Evolutionary conservation across 1,140 invertebrate species (phyloP).

Genomic region (Lerema accius): DNA sequence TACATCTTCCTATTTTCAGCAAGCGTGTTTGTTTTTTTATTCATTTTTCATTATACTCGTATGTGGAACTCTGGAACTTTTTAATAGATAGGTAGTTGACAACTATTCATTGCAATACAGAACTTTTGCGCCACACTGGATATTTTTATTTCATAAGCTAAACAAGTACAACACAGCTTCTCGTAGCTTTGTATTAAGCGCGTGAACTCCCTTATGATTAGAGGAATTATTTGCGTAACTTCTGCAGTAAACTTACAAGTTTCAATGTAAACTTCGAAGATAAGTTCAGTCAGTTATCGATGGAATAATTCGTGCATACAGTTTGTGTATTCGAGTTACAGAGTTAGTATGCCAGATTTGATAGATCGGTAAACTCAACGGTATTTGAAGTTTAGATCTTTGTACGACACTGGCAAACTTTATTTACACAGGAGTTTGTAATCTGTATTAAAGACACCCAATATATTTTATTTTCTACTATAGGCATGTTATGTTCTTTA

Average conservation of each 20-base stretch:
- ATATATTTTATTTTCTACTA: no score
- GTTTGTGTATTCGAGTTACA: background rate
- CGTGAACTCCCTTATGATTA: background rate
- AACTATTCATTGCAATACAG: no score
- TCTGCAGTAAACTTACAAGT: constrained; percentile 8
- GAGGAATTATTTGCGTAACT: background rate
- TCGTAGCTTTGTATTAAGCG: background rate
- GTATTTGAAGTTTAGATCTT: background rate
- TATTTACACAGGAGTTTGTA: background rate
- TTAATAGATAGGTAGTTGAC: no score
- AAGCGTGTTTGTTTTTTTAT: no score
- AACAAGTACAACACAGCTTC: background rate
- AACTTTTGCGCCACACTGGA: no score
- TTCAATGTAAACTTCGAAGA: background rate
- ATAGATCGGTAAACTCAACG: background rate
- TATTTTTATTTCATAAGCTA: no score
- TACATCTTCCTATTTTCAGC: no score
- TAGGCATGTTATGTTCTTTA: no score
- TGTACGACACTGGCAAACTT: background rate
- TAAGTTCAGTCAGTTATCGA: constrained; percentile 1
- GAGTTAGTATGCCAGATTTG: background rate
- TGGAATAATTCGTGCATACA: background rate
- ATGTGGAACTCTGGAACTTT: no score
- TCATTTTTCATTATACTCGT: no score
- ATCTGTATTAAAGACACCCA: background rate